These are phyloP conservation scores for Palythoa heliodiscus DNA, from an alignment of 92 coral and sea anemone genomes.

Conservation along the genomic window DNA sequence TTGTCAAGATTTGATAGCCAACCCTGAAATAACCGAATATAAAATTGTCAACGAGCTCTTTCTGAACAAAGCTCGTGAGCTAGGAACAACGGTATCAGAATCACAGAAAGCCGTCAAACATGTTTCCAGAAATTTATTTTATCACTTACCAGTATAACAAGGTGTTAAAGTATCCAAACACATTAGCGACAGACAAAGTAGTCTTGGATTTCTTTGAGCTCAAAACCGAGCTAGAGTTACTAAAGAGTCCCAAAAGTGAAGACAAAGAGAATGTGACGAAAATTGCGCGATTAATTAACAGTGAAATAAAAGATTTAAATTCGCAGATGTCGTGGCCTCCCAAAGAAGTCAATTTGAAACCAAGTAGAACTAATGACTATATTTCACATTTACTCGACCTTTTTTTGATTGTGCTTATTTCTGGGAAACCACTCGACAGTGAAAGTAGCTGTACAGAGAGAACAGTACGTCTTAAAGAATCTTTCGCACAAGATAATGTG, in stretches of 20 bases:
- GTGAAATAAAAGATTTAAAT: neutral
- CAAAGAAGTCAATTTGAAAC: neutral
- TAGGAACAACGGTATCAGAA: neutral
- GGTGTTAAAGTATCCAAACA: neutral
- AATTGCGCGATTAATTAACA: neutral
- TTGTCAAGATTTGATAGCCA: neutral
- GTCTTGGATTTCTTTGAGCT: neutral
- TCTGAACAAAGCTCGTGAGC: neutral
- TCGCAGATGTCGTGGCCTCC: slow-evolving; percentile 4
- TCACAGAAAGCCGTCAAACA: no score
- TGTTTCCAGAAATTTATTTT: neutral
- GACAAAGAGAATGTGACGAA: neutral
- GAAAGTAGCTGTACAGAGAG: neutral
- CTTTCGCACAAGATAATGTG: no score
- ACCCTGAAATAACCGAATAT: neutral
- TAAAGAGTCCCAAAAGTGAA: neutral
- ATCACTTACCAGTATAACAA: no score
- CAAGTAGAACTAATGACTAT: neutral
- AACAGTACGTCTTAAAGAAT: no score
- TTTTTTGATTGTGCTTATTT: no score
- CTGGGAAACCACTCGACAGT: neutral
- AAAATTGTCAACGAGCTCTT: no score
- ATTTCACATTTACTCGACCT: neutral
- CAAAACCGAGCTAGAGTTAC: neutral
- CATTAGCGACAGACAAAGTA: neutral